Evolutionary conservation across 2,113 vertebrate genomes (phyloP), one percentile per base, ranked within the genome.

Genomic region (Axis porcinus): DNA sequence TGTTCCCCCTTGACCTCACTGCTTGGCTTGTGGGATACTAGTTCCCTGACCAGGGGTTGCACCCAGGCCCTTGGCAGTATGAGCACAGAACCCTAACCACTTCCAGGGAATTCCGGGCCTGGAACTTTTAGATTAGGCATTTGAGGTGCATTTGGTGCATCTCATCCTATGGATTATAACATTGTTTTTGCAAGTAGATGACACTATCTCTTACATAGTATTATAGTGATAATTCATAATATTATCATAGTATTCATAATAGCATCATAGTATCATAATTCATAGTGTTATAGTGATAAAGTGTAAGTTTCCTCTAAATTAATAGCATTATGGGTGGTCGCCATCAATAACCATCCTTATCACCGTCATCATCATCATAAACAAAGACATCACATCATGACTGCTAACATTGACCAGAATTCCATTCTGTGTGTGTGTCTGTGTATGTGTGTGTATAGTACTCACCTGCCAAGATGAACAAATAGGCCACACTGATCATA

Each of bases 391-490:
- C 50, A 28, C 40, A 78, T 30, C 19, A 52, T 47, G 86, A 70
- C 27, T 52, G 57, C 45, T 64, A n/a, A 58, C 60, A 57, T 28
- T 70, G 58, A 60, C 9, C 62, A 96, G 52, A 96, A 87, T 57
- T 83, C 2, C 8, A 27, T 28, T 74, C n/a, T 6, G 16, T 62
- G 9, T 50, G 4, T 19, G 55, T 57, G 55, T 45, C 5, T 40
- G 0, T 40, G 0, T 70, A 2, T 67, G 3, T 55, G 7, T 11
- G 11, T 43, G 9, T 21, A 54, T 58, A 14, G 5, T 30, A 97
- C 93, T 97, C 55, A 97, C 96, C 95, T 33, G 83, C 28, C 45
- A 62, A 88, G 62, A 97, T 40, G 43, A 96, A 64, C 67, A 94
- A 40, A 33, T 12, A 97, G 7, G 57, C 52, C 78, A 95, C 12